phyloP scores from a whole-genome alignment of 2,113 vertebrate species.

The Rissa tridactyla region DNA sequence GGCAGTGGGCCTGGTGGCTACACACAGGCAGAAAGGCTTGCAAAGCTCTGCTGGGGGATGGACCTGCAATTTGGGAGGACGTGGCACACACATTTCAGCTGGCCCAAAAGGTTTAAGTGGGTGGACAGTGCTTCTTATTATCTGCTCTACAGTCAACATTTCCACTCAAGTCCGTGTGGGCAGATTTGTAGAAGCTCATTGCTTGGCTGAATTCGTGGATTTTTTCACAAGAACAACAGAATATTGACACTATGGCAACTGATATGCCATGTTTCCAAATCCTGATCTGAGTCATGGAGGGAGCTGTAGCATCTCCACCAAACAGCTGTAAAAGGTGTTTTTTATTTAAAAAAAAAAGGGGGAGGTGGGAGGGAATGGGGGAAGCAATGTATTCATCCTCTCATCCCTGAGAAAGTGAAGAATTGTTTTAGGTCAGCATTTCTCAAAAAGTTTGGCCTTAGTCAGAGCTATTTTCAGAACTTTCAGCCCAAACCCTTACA shows the following conservation, averaged over 20 bases:
- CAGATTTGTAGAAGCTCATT: background rate
- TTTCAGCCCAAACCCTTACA: background rate
- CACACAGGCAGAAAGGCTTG: background rate
- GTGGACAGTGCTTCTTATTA: background rate
- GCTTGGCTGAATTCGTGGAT: background rate
- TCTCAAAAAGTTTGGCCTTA: background rate
- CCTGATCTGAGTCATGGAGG: background rate
- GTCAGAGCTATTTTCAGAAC: background rate
- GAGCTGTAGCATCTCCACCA: background rate
- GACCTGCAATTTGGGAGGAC: background rate
- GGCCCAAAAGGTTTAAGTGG: background rate
- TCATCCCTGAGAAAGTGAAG: background rate
- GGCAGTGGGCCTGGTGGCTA: background rate
- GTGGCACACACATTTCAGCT: accelerated
- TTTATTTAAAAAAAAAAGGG: background rate
- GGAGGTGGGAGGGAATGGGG: too few relatives aligned
- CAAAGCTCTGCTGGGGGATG: background rate
- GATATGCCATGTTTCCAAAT: background rate
- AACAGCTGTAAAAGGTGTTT: background rate
- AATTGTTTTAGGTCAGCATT: background rate
- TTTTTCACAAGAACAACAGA: background rate
- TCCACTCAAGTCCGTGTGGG: background rate
- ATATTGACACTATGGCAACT: background rate
- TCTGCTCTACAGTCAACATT: background rate
- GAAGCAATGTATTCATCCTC: background rate